phyloP scores from a whole-genome alignment of 2,888 invertebrate species.

The Sericinus montela region DNA sequence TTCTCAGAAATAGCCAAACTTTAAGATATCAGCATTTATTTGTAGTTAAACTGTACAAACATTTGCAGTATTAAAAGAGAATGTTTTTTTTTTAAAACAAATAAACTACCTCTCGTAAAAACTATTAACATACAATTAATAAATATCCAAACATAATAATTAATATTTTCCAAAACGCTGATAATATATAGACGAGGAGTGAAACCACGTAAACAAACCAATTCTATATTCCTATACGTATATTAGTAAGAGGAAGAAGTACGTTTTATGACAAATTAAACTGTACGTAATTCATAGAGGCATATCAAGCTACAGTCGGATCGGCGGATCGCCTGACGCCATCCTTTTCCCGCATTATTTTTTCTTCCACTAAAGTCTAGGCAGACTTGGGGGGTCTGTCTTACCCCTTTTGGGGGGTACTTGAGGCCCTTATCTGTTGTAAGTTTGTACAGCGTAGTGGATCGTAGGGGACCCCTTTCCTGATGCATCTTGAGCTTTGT shows the following conservation, averaged over 20 bases:
- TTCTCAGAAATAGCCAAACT: too few species aligned
- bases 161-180: too few species aligned
- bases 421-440: slow-evolving; percentile 74
- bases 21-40: too few species aligned
- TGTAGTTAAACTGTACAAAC: too few species aligned
- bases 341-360: slow-evolving; percentile 59
- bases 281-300: slow-evolving; percentile 27
- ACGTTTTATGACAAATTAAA: slow-evolving; percentile 21
- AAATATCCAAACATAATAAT: too few species aligned
- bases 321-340: slow-evolving; percentile 37
- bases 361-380: slow-evolving; percentile 73
- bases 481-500: slow-evolving; percentile 71
- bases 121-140: too few species aligned
- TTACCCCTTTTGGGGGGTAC: slow-evolving; percentile 78
- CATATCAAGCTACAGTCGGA: slow-evolving; percentile 30
- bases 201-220: too few species aligned
- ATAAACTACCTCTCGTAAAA: too few species aligned
- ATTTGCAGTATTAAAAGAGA: too few species aligned
- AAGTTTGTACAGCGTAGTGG: slow-evolving; percentile 78
- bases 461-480: slow-evolving; percentile 72
- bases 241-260: not conserved
- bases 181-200: too few species aligned
- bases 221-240: not conserved
- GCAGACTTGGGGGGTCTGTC: slow-evolving; percentile 66
- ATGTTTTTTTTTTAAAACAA: too few species aligned